Conservation (phyloP, 2,113 vertebrate species). For the Furnarius figulus region DNA sequence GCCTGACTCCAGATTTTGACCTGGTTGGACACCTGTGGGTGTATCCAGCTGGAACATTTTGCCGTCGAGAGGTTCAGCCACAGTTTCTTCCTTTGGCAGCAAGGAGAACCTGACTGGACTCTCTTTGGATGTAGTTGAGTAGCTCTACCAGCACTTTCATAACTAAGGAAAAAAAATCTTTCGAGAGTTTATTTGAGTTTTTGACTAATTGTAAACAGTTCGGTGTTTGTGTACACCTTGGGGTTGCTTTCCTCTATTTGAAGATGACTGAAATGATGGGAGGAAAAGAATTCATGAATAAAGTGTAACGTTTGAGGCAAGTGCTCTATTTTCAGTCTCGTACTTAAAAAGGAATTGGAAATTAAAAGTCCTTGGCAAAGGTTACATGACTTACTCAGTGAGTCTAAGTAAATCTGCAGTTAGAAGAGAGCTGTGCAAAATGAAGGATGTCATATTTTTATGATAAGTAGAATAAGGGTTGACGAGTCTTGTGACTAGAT, state of each 20-base stretch:
- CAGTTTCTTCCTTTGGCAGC: neutral
- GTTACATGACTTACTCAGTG: neutral
- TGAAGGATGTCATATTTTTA: neutral
- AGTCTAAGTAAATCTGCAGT: neutral
- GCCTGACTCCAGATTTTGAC: neutral
- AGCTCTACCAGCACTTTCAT: neutral
- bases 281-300: neutral
- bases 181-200: neutral
- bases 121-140: neutral
- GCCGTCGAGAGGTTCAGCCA: neutral
- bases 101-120: neutral
- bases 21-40: neutral
- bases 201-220: neutral
- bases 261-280: neutral
- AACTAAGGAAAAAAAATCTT: neutral
- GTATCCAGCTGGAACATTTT: neutral
- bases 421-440: neutral
- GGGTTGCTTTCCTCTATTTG: conserved; percentile 1
- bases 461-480: neutral
- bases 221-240: neutral
- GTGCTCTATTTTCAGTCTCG: neutral
- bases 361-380: neutral
- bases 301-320: neutral
- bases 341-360: conserved; percentile 18
- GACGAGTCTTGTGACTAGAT: neutral